These are phyloP conservation scores for Acomys russatus DNA, from an alignment of 2,797 vertebrate genomes.

Conservation along the genomic window DNA sequence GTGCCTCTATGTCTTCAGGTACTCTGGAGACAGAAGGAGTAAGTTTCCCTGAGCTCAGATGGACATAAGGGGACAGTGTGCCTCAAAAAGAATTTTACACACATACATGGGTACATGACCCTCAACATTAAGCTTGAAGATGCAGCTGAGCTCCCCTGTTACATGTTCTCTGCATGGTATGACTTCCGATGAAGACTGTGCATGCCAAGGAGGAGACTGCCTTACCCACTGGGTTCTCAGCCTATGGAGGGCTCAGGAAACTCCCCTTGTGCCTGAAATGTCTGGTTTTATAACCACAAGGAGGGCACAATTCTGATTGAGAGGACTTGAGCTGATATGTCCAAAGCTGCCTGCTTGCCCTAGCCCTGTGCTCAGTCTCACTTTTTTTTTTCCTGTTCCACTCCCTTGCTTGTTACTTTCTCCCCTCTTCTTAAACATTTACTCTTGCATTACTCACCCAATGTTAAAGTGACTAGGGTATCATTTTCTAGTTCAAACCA, in stretches of 20 bases:
- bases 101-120: background rate
- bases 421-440: conserved; percentile 64
- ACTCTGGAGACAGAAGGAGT: background rate
- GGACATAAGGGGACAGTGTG: no score
- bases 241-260: background rate
- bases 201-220: background rate
- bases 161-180: background rate
- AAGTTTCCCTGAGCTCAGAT: background rate
- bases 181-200: conserved; percentile 56
- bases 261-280: background rate
- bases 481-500: conserved; percentile 57
- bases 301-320: background rate
- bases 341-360: conserved; percentile 33
- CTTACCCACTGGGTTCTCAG: background rate
- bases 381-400: conserved; percentile 33
- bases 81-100: background rate
- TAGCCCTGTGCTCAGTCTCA: conserved; percentile 65
- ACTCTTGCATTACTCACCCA: conserved; percentile 62
- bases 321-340: background rate
- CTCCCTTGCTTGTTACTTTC: conserved; percentile 65
- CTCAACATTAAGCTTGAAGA: background rate
- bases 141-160: background rate
- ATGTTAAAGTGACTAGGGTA: conserved; percentile 62
- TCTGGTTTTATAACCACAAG: background rate
- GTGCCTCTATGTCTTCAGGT: background rate